Conservation (phyloP, 2,113 vertebrate species). For the Campylorhamphus procurvoides region DNA sequence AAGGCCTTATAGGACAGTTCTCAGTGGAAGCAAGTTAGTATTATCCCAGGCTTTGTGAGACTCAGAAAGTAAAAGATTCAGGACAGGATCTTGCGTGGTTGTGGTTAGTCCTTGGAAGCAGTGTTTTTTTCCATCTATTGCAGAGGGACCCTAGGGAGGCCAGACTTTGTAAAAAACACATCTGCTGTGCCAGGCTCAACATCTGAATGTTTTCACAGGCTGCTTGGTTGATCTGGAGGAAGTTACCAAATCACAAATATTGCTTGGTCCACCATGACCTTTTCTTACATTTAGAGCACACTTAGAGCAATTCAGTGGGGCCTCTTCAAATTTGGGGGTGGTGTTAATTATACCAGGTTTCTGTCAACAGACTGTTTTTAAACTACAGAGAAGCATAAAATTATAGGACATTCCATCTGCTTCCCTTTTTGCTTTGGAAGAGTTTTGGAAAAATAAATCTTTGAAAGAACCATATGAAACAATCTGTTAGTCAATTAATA, state of each 20-base stretch:
- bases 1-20: background rate
- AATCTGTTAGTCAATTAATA: slow-evolving; percentile 67
- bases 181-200: background rate
- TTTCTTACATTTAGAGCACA: background rate
- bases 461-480: slow-evolving; percentile 38
- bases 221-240: background rate
- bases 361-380: slow-evolving; percentile 7
- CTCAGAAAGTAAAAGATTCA: background rate
- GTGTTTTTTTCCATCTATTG: background rate
- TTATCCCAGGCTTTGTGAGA: background rate
- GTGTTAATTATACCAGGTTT: background rate
- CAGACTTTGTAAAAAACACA: background rate
- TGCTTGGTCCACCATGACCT: background rate
- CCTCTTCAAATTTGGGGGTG: background rate
- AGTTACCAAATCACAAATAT: background rate
- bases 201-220: background rate
- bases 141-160: background rate
- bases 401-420: slow-evolving; percentile 35
- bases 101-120: background rate
- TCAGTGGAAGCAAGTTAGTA: background rate
- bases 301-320: background rate
- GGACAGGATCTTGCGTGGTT: background rate
- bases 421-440: slow-evolving; percentile 43
- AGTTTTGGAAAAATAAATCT: slow-evolving; percentile 62
- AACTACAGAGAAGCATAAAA: background rate